phyloP scores from a whole-genome alignment of 2,888 invertebrate genomes.

The Hypercompe scribonia region DNA sequence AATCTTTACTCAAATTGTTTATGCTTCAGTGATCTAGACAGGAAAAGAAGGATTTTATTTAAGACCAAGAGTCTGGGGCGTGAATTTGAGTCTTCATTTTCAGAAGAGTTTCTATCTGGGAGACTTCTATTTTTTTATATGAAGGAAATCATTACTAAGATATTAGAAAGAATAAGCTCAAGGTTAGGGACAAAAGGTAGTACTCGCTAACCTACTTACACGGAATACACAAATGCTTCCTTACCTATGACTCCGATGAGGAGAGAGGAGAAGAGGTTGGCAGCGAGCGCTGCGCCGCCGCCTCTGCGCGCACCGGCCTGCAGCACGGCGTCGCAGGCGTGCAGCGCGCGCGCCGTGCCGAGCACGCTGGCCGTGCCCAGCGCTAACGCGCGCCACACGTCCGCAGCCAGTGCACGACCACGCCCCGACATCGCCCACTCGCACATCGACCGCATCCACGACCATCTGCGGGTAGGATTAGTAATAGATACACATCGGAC shows the following conservation, averaged over 20 bases:
- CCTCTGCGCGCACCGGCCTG: slow-evolving; percentile 77
- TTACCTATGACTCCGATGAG: slow-evolving; percentile 79
- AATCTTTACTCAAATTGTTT: too few relatives aligned
- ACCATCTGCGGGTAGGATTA: slow-evolving; percentile 66
- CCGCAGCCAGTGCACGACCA: slow-evolving; percentile 77
- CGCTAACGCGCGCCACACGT: slow-evolving; percentile 77
- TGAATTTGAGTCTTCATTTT: background rate
- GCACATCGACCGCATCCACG: slow-evolving; percentile 74
- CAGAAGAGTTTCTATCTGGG: background rate
- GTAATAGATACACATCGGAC: background rate
- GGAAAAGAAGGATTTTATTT: background rate
- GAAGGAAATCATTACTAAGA: background rate
- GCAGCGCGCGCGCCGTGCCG: slow-evolving; percentile 81
- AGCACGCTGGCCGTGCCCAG: slow-evolving; percentile 77
- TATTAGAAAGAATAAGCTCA: background rate
- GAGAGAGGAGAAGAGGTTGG: slow-evolving; percentile 79
- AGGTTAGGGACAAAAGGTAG: background rate
- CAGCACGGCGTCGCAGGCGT: slow-evolving; percentile 81
- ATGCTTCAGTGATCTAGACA: background rate
- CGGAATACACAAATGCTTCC: too few relatives aligned
- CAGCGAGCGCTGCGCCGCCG: slow-evolving; percentile 75
- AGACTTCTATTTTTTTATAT: background rate
- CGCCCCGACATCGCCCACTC: slow-evolving; percentile 77
- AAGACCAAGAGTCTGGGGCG: background rate
- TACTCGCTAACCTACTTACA: background rate